Evolutionary conservation across 2,113 vertebrate species (phyloP), one percentile per base, ranked within the genome.

Genomic region (Hemicordylus capensis): DNA sequence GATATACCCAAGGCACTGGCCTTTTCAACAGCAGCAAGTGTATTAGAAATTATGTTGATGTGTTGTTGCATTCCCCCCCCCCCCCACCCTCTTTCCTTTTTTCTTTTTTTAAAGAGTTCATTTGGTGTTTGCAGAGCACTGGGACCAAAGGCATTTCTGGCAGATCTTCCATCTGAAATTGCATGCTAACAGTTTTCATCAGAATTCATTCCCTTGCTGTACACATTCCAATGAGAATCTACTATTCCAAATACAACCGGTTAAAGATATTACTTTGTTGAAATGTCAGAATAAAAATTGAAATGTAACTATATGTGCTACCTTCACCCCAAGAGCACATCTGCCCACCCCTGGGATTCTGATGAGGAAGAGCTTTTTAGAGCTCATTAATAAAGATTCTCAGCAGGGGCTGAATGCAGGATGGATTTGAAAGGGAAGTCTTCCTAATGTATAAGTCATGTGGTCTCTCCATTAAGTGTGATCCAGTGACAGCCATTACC

Each of bases 231-330:
- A 85, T 66, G 5, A 70, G 12, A 14, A 82, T 6, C 87, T 88
- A 67, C 76, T 69, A 61, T 76, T 83, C 89, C 75, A 89, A 79
- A 83, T 81, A 28, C 51, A 88, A 64, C 28, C 58, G 0, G 79
- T 92, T 89, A 91, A 91, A 67, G 48, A 84, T 87, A 19, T 87
- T 59, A 22, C 28, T 88, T 83, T 89, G 48, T 70, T 88, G 51
- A 90, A 92, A 90, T 75, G 80, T 84, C 88, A 86, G 37, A 54
- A 87, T 90, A 54, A 89, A 91, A 87, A 39, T 78, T 59, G 54
- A 56, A 89, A 74, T 73, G 37, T 6, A 24, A 66, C 61, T 48
- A 51, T 77, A 88, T 44, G 54, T 48, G n/a, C n/a, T 22, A 89
- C 73, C 63, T 88, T 91, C 54, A 39, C 79, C 15, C 76, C 80